Base-by-base conservation (phyloP, 1,140 invertebrate species). In the Drosophila tropicalis region DNA sequence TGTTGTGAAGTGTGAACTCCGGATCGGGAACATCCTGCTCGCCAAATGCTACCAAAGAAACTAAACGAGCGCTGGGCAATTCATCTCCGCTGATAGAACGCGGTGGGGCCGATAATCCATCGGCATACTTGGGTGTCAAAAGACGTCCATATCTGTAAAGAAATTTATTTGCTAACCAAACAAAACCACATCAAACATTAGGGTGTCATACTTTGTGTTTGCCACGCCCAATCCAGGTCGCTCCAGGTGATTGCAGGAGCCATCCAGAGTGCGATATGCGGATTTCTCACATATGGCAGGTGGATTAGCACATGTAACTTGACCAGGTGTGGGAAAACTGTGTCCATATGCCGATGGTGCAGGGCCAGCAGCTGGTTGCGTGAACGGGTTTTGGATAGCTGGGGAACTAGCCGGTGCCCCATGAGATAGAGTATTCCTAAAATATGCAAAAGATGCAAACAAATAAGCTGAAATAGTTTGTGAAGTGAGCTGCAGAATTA, bases 221-320 rank as follows among this genome's bases (percentile, higher is more conserved):
- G 96, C 95, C 65, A 94, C 94, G 3, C 97, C 97, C 93, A 95
- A 95, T 0, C 93, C 93, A 0, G 96, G 95, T 78, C 95, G 94
- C 32, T 93, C 82, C 5, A 96, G 82, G 91, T 98, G 98, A 90
- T 98, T 98, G 86, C 97, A 98, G 0, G 96, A 95, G 0, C 97
- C 97, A 91, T 98, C 97, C 58, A 95, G 94, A 1, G 94, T 94
- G 19, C 97, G 93, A 84, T 97, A 98, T 62, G 94, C 93, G 0
- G 93, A 92, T 58, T 93, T 91, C 9, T 89, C 84, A 73, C 94
- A 95, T 12, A 68, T 47, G 5, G 90, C 62, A 10, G 93, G 93
- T 12, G 92, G 70, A 57, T 71, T 90, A 29, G 92, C 92, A 80
- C 93, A 94, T 0, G 89, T 47, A 12, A 85, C 79, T 5, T 54